A percentile compares a stretch with the other conserved stretches of the same genome.
phyloP scores from a whole-genome alignment of 1,140 invertebrate genomes.

The Frieseomelitta varia region DNA sequence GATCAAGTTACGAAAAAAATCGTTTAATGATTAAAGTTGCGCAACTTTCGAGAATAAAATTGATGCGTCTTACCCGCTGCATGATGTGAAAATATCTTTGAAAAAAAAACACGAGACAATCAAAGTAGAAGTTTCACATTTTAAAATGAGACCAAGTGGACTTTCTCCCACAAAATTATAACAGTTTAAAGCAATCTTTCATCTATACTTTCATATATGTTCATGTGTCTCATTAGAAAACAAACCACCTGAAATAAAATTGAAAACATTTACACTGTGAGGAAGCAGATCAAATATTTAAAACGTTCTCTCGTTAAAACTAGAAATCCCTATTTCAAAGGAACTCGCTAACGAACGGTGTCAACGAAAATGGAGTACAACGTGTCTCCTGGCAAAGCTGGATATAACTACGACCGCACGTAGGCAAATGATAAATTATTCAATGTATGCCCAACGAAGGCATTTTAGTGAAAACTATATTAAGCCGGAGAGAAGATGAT shows the following conservation, averaged over 20 bases:
- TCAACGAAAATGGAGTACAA: not conserved
- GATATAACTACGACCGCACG: not conserved
- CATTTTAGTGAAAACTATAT: slow-evolving; percentile 39
- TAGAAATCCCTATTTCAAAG: not conserved
- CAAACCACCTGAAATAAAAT: not conserved
- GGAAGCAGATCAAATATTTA: not conserved
- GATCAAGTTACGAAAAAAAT: too few relatives aligned
- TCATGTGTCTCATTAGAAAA: not conserved
- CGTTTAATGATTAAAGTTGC: too few relatives aligned
- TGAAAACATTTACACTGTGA: not conserved
- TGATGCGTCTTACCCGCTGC: too few relatives aligned
- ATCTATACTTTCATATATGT: too few relatives aligned
- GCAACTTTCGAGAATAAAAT: too few relatives aligned
- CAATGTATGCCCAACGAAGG: not conserved
- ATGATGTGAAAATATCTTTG: too few relatives aligned
- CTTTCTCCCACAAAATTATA: too few relatives aligned
- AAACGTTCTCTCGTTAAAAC: not conserved
- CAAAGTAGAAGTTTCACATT: too few relatives aligned
- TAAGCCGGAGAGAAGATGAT: slow-evolving; percentile 38
- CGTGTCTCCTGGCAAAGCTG: not conserved
- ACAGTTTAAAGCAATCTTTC: too few relatives aligned
- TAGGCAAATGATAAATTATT: slow-evolving; percentile 1
- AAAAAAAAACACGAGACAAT: too few relatives aligned
- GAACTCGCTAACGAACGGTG: too few relatives aligned
- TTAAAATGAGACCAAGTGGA: too few relatives aligned